Evolutionary conservation across 2,888 invertebrate species (phyloP).

Genomic region (Stenolophus ochropezus): DNA sequence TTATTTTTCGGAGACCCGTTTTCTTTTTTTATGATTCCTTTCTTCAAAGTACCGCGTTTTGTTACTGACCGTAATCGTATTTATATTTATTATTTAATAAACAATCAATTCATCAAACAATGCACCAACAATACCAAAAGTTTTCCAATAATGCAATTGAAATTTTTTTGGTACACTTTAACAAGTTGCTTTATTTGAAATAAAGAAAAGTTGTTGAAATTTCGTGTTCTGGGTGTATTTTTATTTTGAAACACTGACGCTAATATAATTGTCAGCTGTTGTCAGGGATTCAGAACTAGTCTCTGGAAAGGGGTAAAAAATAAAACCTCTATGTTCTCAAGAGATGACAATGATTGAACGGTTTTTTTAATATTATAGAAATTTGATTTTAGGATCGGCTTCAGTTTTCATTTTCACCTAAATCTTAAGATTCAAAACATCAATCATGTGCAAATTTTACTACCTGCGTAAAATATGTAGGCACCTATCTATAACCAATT

Average conservation of each 20-base stretch:
- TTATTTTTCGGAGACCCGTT: no score
- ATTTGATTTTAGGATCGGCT: not conserved
- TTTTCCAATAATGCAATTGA: not conserved
- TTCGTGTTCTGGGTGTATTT: not conserved
- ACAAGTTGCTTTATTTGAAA: not conserved
- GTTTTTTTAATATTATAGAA: conserved; percentile 3
- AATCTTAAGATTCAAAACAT: not conserved
- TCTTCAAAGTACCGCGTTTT: no score
- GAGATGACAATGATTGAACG: conserved; percentile 8
- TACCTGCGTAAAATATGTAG: not conserved
- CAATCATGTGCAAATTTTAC: not conserved
- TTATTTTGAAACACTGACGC: not conserved
- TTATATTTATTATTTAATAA: no score
- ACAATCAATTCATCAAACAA: no score
- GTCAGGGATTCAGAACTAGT: not conserved
- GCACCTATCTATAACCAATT: not conserved
- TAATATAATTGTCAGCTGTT: not conserved
- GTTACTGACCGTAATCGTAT: no score
- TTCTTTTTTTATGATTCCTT: no score
- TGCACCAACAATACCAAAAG: no score
- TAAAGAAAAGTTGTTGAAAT: not conserved
- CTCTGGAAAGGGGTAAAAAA: not conserved
- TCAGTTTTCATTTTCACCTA: not conserved
- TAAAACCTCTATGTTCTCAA: not conserved
- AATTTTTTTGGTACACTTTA: not conserved